Percentiles rank a stretch among this genome's conserved stretches.
These are phyloP conservation scores for Rhopalosiphum padi DNA, from an alignment of 1,140 invertebrate genomes.

Conservation along the genomic window DNA sequence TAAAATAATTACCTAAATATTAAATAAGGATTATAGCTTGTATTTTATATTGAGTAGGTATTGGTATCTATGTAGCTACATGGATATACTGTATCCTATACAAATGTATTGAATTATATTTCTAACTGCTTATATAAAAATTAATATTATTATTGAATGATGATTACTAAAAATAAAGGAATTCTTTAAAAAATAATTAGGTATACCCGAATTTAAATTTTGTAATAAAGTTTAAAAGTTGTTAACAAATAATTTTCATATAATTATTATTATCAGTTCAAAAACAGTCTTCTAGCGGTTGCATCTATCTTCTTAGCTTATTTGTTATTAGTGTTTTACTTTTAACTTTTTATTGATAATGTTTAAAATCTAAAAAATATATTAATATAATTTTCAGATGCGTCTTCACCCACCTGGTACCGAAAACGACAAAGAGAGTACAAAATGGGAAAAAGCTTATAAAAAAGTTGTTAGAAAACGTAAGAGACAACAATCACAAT, in stretches of 20 bases:
- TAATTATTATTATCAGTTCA: neutral
- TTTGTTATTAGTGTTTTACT: neutral
- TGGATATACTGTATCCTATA: too few relatives aligned
- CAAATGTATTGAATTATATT: too few relatives aligned
- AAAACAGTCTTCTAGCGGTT: neutral
- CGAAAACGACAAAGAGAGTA: conserved; percentile 61
- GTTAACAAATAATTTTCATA: neutral
- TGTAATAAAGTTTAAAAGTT: neutral
- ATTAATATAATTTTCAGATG: conserved; percentile 66
- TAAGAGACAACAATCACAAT: conserved; percentile 51
- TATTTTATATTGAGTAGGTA: too few relatives aligned
- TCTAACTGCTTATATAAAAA: too few relatives aligned
- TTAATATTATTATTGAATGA: too few relatives aligned
- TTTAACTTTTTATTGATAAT: neutral
- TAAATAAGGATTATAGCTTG: too few relatives aligned
- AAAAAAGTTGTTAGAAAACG: conserved; percentile 60
- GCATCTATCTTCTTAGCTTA: conserved; percentile 23
- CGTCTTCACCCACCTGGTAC: conserved; percentile 71
- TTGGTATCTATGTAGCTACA: too few relatives aligned
- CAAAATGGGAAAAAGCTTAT: conserved; percentile 60
- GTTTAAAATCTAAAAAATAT: neutral
- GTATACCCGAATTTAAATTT: neutral
- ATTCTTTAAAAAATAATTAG: neutral
- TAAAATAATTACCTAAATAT: too few relatives aligned
- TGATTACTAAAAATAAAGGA: neutral